Base-by-base conservation (phyloP, 1,140 invertebrate genomes). In the Ladona fulva region DNA sequence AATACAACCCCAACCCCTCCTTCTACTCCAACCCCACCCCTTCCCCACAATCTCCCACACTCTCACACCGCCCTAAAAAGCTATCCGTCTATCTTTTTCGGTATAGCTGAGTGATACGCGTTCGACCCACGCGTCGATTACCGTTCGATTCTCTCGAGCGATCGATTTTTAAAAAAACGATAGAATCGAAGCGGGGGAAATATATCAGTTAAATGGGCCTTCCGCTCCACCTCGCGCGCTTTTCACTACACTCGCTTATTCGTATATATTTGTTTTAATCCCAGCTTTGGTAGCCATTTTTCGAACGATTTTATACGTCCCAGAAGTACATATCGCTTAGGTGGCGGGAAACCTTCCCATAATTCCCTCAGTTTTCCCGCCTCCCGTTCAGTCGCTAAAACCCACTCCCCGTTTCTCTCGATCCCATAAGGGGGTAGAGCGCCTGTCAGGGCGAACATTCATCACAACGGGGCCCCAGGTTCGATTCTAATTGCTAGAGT, bases 401-500 rank as follows among this genome's bases (percentile, higher is more conserved):
- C 29, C 29, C 52, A 12, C 52, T 66, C 52, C n/a, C 52, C n/a
- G 52, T 66, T 22, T 66, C 52, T 66, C 52, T 12, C 52, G 14
- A 16, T 66, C 52, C n/a, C 52, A 66, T 19, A 66, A 66, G 52
- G 52, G n/a, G 52, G 52, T 22, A 66, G 52, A 66, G 14, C 52
- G 52, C 52, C 52, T 66, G 52, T 66, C 52, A 66, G 16, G 52
- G 52, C 52, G 52, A 22, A 16, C 52, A 66, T 66, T 66, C 52
- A 66, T 66, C 52, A 66, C 52, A 66, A 66, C 52, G 14, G 52
- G 52, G 52, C 52, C 52, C 52, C 52, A 66, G 52, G 52, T 66
- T 66, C 52, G 52, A 66, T 66, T 66, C 52, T 66, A 66, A 66
- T 66, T 66, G 52, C 52, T 19, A 66, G 52, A 66, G 52, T 66